Evolutionary conservation across 2,113 vertebrate species (phyloP), one percentile per base, ranked within the genome.

Genomic region (Chrysochloris asiatica): DNA sequence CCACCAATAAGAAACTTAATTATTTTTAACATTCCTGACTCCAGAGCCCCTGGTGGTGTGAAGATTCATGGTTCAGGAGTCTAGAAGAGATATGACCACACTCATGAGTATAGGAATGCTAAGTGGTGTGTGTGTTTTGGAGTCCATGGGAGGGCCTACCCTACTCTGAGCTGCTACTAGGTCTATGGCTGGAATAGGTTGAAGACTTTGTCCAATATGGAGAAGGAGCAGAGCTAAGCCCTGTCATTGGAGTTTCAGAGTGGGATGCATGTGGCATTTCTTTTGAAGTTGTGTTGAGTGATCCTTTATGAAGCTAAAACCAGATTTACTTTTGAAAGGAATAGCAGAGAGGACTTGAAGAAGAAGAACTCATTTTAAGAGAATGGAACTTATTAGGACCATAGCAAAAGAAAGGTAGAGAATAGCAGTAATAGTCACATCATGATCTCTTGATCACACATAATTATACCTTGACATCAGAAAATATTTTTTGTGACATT

Each of bases 401-500:
- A 2, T 17, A 83, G 77, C 72, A 50, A 67, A 80, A 89, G 50
- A 82, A 61, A 67, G 33, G 36, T 1, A 33, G 56, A 59, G 30
- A 76, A 96, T 61, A 84, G n/a, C 24, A 76, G 11, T 41, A 16
- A 75, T 22, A 63, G 33, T n/a, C 13, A 52, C 1, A 30, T 47
- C 7, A 28, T 0, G 0, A 36, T 36, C 45, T 89, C 36, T 77
- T 0, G 14, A 28, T 48, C 43, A 47, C 36, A 65, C 0, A 0
- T 80, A 76, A 89, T 93, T 78, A 85, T 84, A 81, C 30, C 48
- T 38, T 28, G 41, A 26, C 76, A 61, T 54, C 59, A 86, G 80
- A 77, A 92, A 72, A 89, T 69, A 83, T n/a, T 36, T 83, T 71
- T 26, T 24, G 72, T 80, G 4, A 6, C 22, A 17, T 33, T 87